phyloP scores from a whole-genome alignment of 2,888 invertebrate genomes.

The Polymixis lichenea region DNA sequence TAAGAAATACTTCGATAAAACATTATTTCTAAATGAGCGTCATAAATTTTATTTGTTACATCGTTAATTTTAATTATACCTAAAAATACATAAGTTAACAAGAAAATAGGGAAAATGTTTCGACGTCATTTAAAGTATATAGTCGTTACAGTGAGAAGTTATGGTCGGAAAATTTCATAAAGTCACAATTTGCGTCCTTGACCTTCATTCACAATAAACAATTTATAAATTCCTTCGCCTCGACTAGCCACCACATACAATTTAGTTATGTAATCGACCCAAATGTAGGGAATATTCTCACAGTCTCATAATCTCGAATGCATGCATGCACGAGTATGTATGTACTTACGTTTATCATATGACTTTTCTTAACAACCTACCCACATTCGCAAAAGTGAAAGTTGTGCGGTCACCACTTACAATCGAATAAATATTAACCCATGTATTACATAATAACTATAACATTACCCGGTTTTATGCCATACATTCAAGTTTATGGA shows the following conservation, averaged over 20 bases:
- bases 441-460: constrained; percentile 82
- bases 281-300: constrained; percentile 35
- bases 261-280: constrained; percentile 46
- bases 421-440: constrained; percentile 88
- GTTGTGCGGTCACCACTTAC: constrained; percentile 81
- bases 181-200: constrained; percentile 37
- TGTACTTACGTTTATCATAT: constrained; percentile 76
- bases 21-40: neutral
- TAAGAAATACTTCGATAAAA: neutral
- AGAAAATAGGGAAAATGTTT: neutral
- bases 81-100: neutral
- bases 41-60: neutral
- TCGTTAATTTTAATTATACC: neutral
- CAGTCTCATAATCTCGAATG: constrained; percentile 28
- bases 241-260: constrained; percentile 25
- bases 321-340: constrained; percentile 22
- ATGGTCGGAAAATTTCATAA: constrained; percentile 25
- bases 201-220: constrained; percentile 38
- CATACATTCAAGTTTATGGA: constrained; percentile 55
- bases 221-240: constrained; percentile 32
- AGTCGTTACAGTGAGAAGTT: neutral
- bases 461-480: constrained; percentile 71
- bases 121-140: neutral
- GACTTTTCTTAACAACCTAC: constrained; percentile 77
- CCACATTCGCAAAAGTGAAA: constrained; percentile 85